Evolutionary conservation across 2,113 vertebrate species (phyloP).

Genomic region (Pyrgilauda ruficollis): DNA sequence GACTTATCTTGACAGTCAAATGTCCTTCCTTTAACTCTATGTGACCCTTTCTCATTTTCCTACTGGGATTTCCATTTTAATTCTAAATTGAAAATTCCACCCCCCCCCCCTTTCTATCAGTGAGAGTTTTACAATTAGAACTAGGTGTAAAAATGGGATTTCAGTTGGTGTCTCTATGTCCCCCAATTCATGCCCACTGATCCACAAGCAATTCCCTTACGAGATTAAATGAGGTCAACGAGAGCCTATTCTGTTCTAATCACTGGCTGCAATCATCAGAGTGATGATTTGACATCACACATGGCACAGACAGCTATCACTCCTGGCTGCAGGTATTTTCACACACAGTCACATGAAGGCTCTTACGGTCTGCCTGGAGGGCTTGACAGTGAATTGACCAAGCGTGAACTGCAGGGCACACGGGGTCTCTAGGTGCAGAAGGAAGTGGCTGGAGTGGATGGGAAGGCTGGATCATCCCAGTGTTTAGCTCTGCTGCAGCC

Average conservation of each 20-base stretch:
- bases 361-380: neutral
- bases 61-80: neutral
- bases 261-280: neutral
- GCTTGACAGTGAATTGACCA: neutral
- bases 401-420: neutral
- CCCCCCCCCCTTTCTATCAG: rapidly evolving
- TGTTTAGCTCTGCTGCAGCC: neutral
- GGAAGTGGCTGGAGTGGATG: neutral
- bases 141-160: neutral
- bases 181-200: neutral
- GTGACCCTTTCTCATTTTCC: neutral
- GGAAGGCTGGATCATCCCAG: neutral
- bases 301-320: neutral
- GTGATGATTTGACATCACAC: neutral
- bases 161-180: neutral
- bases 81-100: neutral
- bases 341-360: neutral
- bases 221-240: neutral
- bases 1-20: neutral
- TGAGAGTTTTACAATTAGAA: neutral
- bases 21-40: neutral
- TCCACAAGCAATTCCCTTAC: neutral
- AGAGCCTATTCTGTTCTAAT: neutral
- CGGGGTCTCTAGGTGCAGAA: neutral
- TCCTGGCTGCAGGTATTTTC: neutral